Evolutionary conservation across 1,140 invertebrate genomes (phyloP).

Genomic region (Trichoplusia ni): DNA sequence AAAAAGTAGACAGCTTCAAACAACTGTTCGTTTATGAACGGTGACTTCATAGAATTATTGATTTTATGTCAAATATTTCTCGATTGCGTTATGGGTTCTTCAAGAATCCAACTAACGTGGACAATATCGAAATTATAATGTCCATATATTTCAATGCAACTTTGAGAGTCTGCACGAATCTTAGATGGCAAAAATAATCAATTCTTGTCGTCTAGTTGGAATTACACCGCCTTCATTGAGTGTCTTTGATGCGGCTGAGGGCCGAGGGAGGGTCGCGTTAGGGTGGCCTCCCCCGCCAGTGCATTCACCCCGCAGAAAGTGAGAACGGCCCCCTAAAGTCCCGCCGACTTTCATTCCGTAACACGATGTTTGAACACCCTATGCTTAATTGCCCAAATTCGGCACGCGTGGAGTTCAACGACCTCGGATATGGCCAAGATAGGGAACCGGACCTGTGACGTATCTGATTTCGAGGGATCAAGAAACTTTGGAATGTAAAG

Average conservation of each 20-base stretch:
- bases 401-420: conserved; percentile 65
- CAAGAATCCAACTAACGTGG: not conserved
- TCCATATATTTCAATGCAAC: too few species aligned
- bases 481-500: conserved; percentile 2
- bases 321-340: conserved; percentile 58
- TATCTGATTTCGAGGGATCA: conserved; percentile 34
- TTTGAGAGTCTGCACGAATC: not conserved
- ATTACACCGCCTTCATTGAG: conserved; percentile 59
- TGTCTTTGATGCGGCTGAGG: conserved; percentile 71
- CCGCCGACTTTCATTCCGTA: conserved; percentile 66
- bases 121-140: too few species aligned
- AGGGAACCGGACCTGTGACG: conserved; percentile 46
- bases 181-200: conserved; percentile 4
- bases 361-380: conserved; percentile 69
- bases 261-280: conserved; percentile 48
- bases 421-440: conserved; percentile 46
- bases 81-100: conserved; percentile 1
- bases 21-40: not conserved
- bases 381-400: conserved; percentile 75
- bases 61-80: not conserved
- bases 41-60: not conserved
- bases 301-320: conserved; percentile 77
- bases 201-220: conserved; percentile 32
- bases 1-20: conserved; percentile 1
- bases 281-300: conserved; percentile 66